phyloP scores from a whole-genome alignment of 2,113 vertebrate genomes.

The Nanorana parkeri region DNA sequence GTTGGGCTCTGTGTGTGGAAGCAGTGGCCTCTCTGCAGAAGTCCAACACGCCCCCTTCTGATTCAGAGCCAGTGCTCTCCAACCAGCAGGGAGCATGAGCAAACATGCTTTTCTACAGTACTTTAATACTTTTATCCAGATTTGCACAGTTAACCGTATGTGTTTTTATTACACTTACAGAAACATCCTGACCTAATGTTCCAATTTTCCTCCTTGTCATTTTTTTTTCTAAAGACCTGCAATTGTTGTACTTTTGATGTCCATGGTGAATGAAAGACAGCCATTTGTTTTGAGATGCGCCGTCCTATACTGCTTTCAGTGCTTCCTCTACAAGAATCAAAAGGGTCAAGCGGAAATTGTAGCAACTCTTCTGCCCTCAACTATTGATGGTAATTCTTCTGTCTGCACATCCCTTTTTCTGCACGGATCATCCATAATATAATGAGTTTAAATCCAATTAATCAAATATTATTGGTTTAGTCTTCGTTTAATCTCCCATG shows the following conservation, averaged over 20 bases:
- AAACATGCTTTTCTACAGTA: too few species aligned
- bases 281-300: constrained; percentile 96
- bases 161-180: neutral
- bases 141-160: too few species aligned
- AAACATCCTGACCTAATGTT: neutral
- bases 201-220: neutral
- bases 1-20: too few species aligned
- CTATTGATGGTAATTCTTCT: constrained; percentile 86
- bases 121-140: too few species aligned
- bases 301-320: constrained; percentile 98
- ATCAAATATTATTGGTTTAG: too few species aligned
- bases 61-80: neutral
- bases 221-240: constrained; percentile 78
- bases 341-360: constrained; percentile 97
- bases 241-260: constrained; percentile 97
- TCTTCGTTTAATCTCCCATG: too few species aligned
- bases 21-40: neutral
- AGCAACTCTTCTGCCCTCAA: constrained; percentile 92
- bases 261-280: constrained; percentile 97
- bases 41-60: neutral
- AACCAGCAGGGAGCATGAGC: neutral
- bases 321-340: constrained; percentile 96
- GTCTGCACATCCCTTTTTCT: neutral
- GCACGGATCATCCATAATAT: neutral
- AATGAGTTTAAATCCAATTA: too few species aligned